These are phyloP conservation scores for Oppia nitens DNA, from an alignment of 1,140 invertebrate species.

Conservation along the genomic window DNA sequence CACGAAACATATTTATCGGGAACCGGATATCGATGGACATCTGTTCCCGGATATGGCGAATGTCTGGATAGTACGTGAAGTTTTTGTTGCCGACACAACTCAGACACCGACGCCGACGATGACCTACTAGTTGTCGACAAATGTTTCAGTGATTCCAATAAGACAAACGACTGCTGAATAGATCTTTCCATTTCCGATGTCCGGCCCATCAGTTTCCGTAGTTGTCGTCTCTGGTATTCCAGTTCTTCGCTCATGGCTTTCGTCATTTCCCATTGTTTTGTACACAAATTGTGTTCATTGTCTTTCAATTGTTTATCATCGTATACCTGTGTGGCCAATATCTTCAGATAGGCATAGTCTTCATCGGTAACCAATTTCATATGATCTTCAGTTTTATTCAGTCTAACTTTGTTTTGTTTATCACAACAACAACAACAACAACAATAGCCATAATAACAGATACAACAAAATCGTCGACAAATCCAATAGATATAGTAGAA, in stretches of 20 bases:
- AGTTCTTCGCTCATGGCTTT: conserved; percentile 26
- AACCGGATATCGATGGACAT: conserved; percentile 29
- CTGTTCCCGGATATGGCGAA: conserved; percentile 31
- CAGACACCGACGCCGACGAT: not conserved
- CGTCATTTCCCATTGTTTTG: conserved; percentile 21
- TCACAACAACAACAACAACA: too few species aligned
- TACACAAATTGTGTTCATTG: conserved; percentile 14
- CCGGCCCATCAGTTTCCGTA: conserved; percentile 26
- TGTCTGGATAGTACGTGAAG: conserved; percentile 27
- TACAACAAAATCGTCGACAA: too few species aligned
- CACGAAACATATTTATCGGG: conserved; percentile 33
- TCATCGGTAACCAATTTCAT: conserved; percentile 13
- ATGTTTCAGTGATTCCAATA: conserved; percentile 29
- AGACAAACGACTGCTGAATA: conserved; percentile 25
- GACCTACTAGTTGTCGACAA: conserved; percentile 18
- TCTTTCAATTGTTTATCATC: conserved; percentile 14
- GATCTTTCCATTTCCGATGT: conserved; percentile 27
- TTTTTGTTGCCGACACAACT: not conserved
- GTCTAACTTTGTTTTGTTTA: too few species aligned
- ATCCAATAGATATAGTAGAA: conserved; percentile 25
- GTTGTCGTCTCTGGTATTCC: conserved; percentile 24
- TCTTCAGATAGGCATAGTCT: conserved; percentile 22
- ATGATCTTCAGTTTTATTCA: not conserved
- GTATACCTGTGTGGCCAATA: conserved; percentile 21
- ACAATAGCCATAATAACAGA: too few species aligned